Percentiles rank a stretch among this genome's conserved stretches.
Conservation (phyloP, 2,888 invertebrate genomes). For the Tyria jacobaeae region DNA sequence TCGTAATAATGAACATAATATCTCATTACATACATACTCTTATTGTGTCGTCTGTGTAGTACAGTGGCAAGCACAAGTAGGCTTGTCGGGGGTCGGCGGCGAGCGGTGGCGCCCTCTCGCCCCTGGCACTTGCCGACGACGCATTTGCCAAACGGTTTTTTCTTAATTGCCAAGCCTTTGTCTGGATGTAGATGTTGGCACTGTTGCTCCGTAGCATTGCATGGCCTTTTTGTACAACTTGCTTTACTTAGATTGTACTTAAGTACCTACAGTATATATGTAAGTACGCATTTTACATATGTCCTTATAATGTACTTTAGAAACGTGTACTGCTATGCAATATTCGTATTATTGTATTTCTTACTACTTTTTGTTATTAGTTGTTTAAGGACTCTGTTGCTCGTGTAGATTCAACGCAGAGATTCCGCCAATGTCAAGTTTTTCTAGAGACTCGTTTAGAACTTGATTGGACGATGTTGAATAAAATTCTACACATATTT, state of each 20-base stretch:
- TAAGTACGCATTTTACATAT: no score
- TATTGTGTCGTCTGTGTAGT: slow-evolving; percentile 29
- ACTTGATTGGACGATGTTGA: no score
- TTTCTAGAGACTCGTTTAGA: no score
- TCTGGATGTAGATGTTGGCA: slow-evolving; percentile 48
- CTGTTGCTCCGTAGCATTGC: slow-evolving; percentile 2
- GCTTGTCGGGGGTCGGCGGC: slow-evolving; percentile 30
- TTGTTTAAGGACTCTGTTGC: background rate
- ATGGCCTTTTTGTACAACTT: background rate
- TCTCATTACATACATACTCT: background rate
- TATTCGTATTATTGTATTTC: no score
- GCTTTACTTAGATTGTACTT: background rate
- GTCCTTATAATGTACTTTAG: background rate
- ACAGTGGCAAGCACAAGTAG: slow-evolving; percentile 33
- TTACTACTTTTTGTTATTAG: background rate
- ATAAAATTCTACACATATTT: no score
- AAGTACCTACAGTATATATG: background rate
- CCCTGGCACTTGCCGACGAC: slow-evolving; percentile 38
- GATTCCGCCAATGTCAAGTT: no score
- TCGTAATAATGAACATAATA: no score
- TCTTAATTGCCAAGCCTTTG: slow-evolving; percentile 52
- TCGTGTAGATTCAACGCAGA: no score
- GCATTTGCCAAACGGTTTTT: slow-evolving; percentile 52
- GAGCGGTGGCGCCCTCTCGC: slow-evolving; percentile 13
- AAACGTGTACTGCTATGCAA: no score